Base-by-base conservation (phyloP, 1,140 invertebrate species). In the Orius laevigatus region DNA sequence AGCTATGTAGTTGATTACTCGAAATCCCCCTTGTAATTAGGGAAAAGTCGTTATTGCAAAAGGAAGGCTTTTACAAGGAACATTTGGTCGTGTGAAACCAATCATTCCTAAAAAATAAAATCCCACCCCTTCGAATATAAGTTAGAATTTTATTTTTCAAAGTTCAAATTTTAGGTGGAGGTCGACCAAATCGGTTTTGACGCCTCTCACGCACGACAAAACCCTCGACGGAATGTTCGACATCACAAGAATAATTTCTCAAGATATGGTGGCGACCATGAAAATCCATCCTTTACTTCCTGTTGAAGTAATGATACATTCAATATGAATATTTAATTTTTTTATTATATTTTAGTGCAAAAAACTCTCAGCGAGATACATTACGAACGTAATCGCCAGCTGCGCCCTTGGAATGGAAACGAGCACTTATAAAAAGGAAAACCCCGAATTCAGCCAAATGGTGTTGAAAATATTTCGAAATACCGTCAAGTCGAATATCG, bases 351-450 rank as follows among this genome's bases (percentile, higher is more conserved):
- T 42, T 42, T 20, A 48, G 46, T 34, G 36, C 11, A 48, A 48
- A 53, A 59, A 63, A n/a, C 51, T 69, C 1, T 56, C 68, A 16
- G 59, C 65, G 1, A 64, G 65, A 54, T 73, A 66, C 46, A 70
- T 66, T 3, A 72, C 70, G 12, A 71, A 74, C 53, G 67, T 73
- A 3, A 73, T 76, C 2, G 66, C 65, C 12, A 65, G 64, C 0
- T 72, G 68, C 50, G 69, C 67, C 9, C 74, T 75, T 56, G 74
- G 74, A 10, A 58, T 73, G 2, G 65, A 74, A 41, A 66, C 66
- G 14, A 66, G 73, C 49, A 69, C 66, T 5, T 62, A 74, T 55
- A 57, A 54, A n/a, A 55, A 67, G 53, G 59, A 64, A 0, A 51
- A 68, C 19, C 64, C 68, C 25, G 62, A 68, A 49, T 74, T 74